Evolutionary conservation across 2,113 vertebrate genomes (phyloP).

Genomic region (Antechinus stuartii): DNA sequence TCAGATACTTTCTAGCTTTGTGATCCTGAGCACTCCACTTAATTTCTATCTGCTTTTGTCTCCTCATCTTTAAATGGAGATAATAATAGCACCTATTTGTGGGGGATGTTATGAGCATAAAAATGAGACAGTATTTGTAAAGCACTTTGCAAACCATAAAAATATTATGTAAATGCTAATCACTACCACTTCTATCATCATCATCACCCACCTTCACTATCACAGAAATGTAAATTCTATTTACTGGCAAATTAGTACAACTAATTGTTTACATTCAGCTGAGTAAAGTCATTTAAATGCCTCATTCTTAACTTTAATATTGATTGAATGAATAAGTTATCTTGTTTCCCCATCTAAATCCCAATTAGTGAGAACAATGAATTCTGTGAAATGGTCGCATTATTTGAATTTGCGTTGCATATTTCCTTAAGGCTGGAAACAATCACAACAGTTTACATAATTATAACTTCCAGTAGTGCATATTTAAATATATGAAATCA

Average conservation of each 20-base stretch:
- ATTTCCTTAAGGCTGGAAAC: not conserved
- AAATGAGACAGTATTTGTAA: not conserved
- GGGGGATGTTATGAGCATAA: not conserved
- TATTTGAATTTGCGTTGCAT: not conserved
- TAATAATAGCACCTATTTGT: not conserved
- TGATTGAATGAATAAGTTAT: not conserved
- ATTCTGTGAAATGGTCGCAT: not conserved
- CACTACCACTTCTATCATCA: not conserved
- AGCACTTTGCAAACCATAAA: not conserved
- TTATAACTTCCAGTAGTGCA: not conserved
- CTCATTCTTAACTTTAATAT: not conserved
- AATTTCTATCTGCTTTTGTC: not conserved
- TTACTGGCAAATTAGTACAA: slow-evolving; percentile 24
- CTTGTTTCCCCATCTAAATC: not conserved
- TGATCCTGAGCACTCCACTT: too few relatives aligned
- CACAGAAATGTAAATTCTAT: not conserved
- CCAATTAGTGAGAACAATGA: not conserved
- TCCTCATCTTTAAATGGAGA: not conserved
- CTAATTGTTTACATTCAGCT: not conserved
- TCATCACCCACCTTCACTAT: too few relatives aligned
- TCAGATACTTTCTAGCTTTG: too few relatives aligned
- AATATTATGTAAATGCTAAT: not conserved
- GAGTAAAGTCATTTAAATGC: slow-evolving; percentile 9
- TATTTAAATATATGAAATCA: not conserved
- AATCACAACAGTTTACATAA: not conserved